Base-by-base conservation (phyloP, 1,140 invertebrate species). In the Micrasema minimum region DNA sequence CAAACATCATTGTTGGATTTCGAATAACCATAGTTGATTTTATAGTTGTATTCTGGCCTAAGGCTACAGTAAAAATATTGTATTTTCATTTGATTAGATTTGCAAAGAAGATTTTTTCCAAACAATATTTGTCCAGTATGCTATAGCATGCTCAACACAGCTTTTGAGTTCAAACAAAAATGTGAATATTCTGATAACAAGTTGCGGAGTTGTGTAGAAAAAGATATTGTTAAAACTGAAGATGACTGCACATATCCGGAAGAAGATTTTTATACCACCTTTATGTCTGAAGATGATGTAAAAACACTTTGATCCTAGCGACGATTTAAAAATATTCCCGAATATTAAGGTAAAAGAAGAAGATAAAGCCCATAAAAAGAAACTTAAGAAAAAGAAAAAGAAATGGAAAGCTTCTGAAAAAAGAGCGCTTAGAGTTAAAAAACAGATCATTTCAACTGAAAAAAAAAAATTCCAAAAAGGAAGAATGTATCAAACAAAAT, bases 101-200 rank as follows among this genome's bases (percentile, higher is more conserved):
- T 65, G 43, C 18, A 59, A 72, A 53, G 71, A 73, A 22, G 74
- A 75, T 69, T 71, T 7, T 75, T 43, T 71, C 74, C 74, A 10
- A 71, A 31, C 20, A 51, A 43, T 22, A 75, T 75, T 22, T 75
- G 74, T 38, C 53, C 68, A 41, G 12, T 65, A 22, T 75, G 74
- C 43, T 71, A 75, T 71, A 37, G 26, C 11, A 75, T 75, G 74
- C 57, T 75, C 1, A 69, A 71, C 43, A 75, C 69, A 6, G 74
- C 74, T 16, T 71, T 73, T 53, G 71, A 75, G 61, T 75, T 75
- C 31, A 72, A 73, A 68, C 72, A 67, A 38, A 73, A 62, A 68
- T 75, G 74, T 61, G 74, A 75, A 67, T 18, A 59, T 26, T 73
- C 74, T 0, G 74, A 75, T 66, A 7, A 41, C 1, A 72, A 71